Percentiles rank a stretch among this genome's conserved stretches.
phyloP scores from a whole-genome alignment of 2,888 invertebrate genomes.

The Macrosiphum euphorbiae region DNA sequence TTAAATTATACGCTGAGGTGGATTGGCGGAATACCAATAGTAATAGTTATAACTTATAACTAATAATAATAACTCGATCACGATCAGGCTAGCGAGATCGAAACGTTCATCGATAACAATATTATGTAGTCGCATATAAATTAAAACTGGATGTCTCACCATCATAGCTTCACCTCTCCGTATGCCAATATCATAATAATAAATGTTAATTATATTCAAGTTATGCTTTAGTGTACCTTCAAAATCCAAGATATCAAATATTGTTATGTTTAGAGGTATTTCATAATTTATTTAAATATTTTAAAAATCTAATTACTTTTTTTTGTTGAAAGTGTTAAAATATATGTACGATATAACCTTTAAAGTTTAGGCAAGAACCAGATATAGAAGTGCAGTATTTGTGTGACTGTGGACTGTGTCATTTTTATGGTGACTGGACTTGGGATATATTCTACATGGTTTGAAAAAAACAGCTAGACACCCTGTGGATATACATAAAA shows the following conservation, averaged over 20 bases:
- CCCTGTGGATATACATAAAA: background rate
- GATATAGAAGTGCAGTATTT: background rate
- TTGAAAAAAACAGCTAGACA: background rate
- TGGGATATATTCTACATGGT: background rate
- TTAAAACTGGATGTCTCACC: background rate
- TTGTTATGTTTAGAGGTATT: background rate
- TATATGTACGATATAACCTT: background rate
- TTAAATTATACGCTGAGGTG: background rate
- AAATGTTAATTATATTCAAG: background rate
- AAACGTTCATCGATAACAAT: constrained; percentile 4
- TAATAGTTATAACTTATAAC: background rate
- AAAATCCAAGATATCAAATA: background rate
- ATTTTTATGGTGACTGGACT: background rate
- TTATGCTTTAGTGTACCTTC: background rate
- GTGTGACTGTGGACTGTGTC: background rate
- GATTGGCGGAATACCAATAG: constrained; percentile 18
- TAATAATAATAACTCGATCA: constrained; percentile 23
- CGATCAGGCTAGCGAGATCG: background rate
- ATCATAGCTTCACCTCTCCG: background rate
- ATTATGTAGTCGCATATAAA: background rate
- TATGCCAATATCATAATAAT: background rate
- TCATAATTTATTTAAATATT: background rate
- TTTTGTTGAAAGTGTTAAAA: background rate
- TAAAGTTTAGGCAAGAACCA: background rate
- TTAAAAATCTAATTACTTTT: background rate